Evolutionary conservation across 2,797 vertebrate genomes (phyloP).

Genomic region (Salarias fasciatus): DNA sequence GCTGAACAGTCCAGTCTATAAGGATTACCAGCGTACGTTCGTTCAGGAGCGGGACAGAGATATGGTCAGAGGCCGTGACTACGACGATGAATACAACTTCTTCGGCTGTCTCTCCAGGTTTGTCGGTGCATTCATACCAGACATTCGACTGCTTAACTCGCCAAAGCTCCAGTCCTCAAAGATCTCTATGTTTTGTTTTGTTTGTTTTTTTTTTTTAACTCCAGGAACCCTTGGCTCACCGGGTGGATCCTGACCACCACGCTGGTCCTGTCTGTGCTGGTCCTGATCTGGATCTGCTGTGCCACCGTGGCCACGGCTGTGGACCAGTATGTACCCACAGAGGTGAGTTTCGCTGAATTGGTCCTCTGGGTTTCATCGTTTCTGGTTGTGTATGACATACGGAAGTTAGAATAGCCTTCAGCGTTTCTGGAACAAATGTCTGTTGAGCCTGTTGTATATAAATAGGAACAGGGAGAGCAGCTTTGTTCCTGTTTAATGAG

Average conservation of each 20-base stretch:
- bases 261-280: conserved; percentile 92
- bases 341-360: conserved; percentile 81
- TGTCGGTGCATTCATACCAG: not conserved
- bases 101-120: conserved; percentile 85
- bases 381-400: no score
- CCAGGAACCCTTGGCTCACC: conserved; percentile 90
- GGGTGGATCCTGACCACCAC: conserved; percentile 96
- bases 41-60: conserved; percentile 82
- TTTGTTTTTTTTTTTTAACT: conserved; percentile 1
- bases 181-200: not conserved
- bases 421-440: no score
- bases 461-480: no score
- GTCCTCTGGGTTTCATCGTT: no score
- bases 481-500: no score
- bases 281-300: conserved; percentile 98
- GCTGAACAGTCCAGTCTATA: conserved; percentile 76
- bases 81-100: conserved; percentile 77
- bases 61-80: conserved; percentile 64
- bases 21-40: conserved; percentile 78
- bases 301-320: conserved; percentile 96
- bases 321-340: conserved; percentile 93
- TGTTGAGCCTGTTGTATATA: no score
- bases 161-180: not conserved
- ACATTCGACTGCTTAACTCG: not conserved
- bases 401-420: no score